These are phyloP conservation scores for Cosmia pyralina DNA, from an alignment of 2,888 invertebrate species.

Conservation along the genomic window DNA sequence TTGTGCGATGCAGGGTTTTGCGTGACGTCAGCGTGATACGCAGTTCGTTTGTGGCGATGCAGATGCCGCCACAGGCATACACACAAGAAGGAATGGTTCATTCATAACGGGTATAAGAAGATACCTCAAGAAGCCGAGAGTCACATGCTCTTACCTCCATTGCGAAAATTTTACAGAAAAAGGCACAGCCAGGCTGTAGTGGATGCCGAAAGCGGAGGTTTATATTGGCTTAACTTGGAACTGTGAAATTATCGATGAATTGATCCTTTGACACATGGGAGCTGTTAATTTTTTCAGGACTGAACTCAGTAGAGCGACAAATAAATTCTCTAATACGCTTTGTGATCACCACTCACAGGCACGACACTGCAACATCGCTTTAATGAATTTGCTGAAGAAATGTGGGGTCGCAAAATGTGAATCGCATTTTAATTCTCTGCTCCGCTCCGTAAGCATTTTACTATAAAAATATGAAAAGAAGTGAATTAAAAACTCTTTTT, in stretches of 20 bases:
- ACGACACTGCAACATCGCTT: slow-evolving; percentile 59
- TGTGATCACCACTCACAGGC: slow-evolving; percentile 54
- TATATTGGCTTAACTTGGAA: not conserved
- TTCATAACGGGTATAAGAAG: not conserved
- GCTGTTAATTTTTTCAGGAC: not conserved
- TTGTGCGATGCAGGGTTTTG: no score
- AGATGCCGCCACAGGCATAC: no score
- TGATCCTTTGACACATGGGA: not conserved
- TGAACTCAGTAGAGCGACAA: slow-evolving; percentile 56
- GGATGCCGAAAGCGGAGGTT: not conserved
- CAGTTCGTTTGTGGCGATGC: no score
- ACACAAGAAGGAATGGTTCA: not conserved
- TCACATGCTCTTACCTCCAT: not conserved
- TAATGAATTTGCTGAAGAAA: slow-evolving; percentile 72
- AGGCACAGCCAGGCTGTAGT: not conserved
- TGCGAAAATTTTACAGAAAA: no score
- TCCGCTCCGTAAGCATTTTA: slow-evolving; percentile 40
- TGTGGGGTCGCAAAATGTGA: slow-evolving; percentile 68
- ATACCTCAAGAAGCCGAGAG: not conserved
- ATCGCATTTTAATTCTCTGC: slow-evolving; percentile 64
- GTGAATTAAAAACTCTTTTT: slow-evolving; percentile 41
- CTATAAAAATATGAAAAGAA: slow-evolving; percentile 41
- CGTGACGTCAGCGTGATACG: no score
- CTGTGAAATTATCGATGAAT: not conserved
- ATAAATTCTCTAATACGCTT: slow-evolving; percentile 63